These are phyloP conservation scores for Arvicanthis niloticus DNA, from an alignment of 2,113 vertebrate genomes.

Conservation along the genomic window DNA sequence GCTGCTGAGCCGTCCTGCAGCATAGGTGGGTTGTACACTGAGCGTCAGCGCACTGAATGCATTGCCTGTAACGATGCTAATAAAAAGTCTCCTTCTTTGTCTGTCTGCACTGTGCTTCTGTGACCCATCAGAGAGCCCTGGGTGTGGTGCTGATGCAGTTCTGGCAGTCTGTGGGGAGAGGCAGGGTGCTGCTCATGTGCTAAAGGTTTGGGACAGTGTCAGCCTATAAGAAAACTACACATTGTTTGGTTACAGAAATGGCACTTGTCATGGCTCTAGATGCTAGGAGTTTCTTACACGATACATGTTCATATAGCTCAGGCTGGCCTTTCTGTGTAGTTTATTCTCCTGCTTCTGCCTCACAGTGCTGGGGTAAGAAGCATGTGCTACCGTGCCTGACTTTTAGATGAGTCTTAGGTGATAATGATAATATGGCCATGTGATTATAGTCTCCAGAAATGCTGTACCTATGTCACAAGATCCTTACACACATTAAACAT, in stretches of 20 bases:
- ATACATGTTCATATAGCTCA: neutral
- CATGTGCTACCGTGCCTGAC: neutral
- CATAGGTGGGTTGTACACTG: constrained; percentile 86
- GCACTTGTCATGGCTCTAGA: neutral
- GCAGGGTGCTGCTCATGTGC: neutral
- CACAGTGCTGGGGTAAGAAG: neutral
- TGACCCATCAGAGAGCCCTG: constrained; percentile 72
- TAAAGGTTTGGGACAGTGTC: too few species aligned
- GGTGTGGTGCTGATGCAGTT: neutral
- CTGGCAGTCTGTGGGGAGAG: too few species aligned
- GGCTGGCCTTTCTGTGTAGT: neutral
- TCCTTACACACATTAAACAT: neutral
- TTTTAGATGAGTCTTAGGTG: neutral
- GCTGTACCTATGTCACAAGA: neutral
- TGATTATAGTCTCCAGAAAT: neutral
- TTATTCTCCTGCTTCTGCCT: neutral
- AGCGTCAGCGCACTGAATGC: constrained; percentile 85
- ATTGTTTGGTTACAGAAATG: neutral
- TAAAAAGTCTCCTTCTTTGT: constrained; percentile 89
- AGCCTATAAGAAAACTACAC: neutral
- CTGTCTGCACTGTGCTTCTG: constrained; percentile 8
- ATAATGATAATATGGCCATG: neutral
- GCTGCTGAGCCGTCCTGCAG: constrained; percentile 82
- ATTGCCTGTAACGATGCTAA: constrained; percentile 91
- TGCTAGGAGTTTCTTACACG: too few species aligned